Evolutionary conservation across 1,140 invertebrate species (phyloP).

Genomic region (Semibalanus balanoides): DNA sequence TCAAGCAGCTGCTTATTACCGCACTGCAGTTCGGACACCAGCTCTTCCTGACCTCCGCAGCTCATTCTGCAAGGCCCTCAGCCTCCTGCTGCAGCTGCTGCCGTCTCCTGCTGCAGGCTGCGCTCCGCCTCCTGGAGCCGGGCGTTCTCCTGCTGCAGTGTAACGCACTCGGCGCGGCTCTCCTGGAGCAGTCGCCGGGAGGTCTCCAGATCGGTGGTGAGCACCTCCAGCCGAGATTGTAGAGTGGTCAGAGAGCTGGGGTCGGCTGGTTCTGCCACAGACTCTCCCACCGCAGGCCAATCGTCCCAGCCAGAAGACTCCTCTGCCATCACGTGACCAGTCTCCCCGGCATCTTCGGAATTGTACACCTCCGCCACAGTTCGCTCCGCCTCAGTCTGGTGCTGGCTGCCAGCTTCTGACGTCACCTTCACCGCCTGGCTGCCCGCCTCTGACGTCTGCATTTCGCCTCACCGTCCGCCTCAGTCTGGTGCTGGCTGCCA

Average conservation of each 20-base stretch:
- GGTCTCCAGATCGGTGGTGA: neutral
- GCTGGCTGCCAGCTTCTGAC: too few relatives aligned
- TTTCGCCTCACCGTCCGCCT: neutral
- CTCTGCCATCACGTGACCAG: too few relatives aligned
- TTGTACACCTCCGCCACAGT: too few relatives aligned
- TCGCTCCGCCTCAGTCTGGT: too few relatives aligned
- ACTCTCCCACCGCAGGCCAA: too few relatives aligned
- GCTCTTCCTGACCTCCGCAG: neutral
- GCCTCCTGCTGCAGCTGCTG: too few relatives aligned
- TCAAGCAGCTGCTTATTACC: neutral
- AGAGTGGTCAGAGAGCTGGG: too few relatives aligned
- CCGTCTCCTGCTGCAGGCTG: too few relatives aligned
- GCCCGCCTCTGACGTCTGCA: neutral
- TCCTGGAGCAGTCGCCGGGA: neutral
- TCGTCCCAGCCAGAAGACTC: too few relatives aligned
- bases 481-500: too few relatives aligned
- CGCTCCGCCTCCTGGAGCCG: neutral
- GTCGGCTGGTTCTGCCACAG: too few relatives aligned
- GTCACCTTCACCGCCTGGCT: neutral
- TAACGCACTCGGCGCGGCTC: neutral
- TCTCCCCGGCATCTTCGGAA: too few relatives aligned
- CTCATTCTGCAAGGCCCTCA: neutral
- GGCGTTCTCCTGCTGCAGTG: neutral
- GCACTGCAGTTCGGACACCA: neutral
- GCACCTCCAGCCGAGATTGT: neutral